phyloP scores from a whole-genome alignment of 1,140 invertebrate species.

The Caenorhabditis brenneri region DNA sequence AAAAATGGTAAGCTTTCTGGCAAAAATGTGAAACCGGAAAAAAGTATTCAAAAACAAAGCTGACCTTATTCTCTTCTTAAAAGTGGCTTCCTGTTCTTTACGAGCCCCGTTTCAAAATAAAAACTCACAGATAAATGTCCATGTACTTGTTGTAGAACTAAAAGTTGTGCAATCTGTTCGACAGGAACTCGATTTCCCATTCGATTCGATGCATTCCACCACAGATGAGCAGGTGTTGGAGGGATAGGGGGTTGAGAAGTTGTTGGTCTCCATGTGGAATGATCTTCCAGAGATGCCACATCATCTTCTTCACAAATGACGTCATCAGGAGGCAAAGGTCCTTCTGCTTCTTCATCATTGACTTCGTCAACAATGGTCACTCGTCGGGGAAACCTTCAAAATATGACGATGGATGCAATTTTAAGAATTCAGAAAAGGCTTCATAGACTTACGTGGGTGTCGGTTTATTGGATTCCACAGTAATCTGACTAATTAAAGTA shows the following conservation, averaged over 20 bases:
- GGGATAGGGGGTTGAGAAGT: neutral
- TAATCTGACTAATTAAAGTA: slow-evolving; percentile 7
- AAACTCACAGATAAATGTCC: slow-evolving; percentile 43
- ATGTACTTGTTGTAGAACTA: slow-evolving; percentile 56
- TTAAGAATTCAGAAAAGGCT: too few species aligned
- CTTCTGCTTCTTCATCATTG: neutral
- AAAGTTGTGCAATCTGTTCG: slow-evolving; percentile 48
- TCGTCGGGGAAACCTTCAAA: neutral
- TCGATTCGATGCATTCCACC: slow-evolving; percentile 35
- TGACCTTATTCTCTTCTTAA: neutral
- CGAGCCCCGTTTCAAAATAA: neutral
- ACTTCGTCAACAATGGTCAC: slow-evolving; percentile 17
- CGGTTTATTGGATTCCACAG: slow-evolving; percentile 39
- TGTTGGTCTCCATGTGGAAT: neutral
- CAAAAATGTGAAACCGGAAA: too few species aligned
- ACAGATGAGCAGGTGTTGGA: slow-evolving; percentile 1
- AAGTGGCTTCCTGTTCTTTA: too few species aligned
- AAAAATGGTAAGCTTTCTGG: too few species aligned
- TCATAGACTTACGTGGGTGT: slow-evolving; percentile 12
- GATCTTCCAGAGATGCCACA: slow-evolving; percentile 1
- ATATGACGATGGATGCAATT: too few species aligned
- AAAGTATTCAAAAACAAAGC: too few species aligned
- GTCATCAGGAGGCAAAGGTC: neutral
- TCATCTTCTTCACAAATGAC: slow-evolving; percentile 21
- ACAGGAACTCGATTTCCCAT: slow-evolving; percentile 33